Base-by-base conservation (phyloP, 2,113 vertebrate genomes). In the Morone saxatilis region DNA sequence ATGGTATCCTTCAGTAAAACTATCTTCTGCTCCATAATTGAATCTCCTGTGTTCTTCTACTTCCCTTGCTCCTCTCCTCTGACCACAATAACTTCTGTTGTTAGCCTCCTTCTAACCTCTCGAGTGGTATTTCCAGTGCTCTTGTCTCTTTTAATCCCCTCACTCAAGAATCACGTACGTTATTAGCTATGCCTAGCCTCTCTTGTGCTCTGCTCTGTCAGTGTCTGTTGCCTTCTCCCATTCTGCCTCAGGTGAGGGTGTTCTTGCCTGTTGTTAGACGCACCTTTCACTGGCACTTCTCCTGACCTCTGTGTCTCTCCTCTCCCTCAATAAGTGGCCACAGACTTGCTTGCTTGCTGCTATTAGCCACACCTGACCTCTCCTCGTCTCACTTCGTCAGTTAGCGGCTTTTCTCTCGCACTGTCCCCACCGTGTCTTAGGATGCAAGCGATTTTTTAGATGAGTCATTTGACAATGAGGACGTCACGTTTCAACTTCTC, bases 1-100 rank as follows among this genome's bases (percentile, higher is more conserved):
- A 71, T 67, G n/a, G 57, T 56, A 62, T 79, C 71, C 72, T 71
- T 66, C 77, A 54, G 50, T 63, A 72, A 78, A 87, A 85, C 66
- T 56, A 66, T 71, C 50, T 69, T 76, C 57, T 61, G 41, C 57
- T 70, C 50, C 62, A 48, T 82, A 83, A 88, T 86, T 84, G 63
- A 86, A 84, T 81, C 53, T 74, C 67, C 38, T 2, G 40, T 78
- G 77, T 76, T 83, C 71, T 59, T 70, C 61, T 69, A 25, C 59
- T 72, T 65, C 48, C 47, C 19, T 43, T 25, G 25, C 45, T 77
- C 48, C 50, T 59, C 43, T 79, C 50, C 36, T 67, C 54, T 74
- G 75, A 88, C 80, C 73, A 85, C 88, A 90, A 86, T 86, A 69
- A 56, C 76, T 68, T 85, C 68, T 71, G 81, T 51, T 69, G 67